Evolutionary conservation across 2,888 invertebrate species (phyloP).

Genomic region (Acrobasis suavella): DNA sequence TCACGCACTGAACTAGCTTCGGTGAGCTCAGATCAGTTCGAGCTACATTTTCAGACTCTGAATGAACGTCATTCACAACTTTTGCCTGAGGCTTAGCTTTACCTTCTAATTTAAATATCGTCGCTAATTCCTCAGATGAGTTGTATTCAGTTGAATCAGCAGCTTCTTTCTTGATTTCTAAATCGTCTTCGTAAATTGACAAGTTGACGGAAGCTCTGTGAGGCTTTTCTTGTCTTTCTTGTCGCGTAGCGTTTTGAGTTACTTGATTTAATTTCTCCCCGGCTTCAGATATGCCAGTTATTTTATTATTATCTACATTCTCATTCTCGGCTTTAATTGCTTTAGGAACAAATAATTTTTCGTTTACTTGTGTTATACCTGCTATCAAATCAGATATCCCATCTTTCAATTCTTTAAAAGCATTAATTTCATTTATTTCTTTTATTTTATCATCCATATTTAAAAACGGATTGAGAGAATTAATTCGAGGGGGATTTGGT

Average conservation of each 20-base stretch:
- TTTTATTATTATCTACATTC: slow-evolving; percentile 39
- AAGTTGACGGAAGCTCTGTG: slow-evolving; percentile 67
- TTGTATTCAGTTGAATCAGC: slow-evolving; percentile 83
- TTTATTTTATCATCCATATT: slow-evolving; percentile 64
- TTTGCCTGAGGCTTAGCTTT: slow-evolving; percentile 42
- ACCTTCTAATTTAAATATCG: slow-evolving; percentile 80
- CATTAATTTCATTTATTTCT: slow-evolving; percentile 73
- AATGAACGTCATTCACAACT: slow-evolving; percentile 41
- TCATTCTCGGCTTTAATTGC: slow-evolving; percentile 41
- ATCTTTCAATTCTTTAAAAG: slow-evolving; percentile 76
- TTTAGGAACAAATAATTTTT: slow-evolving; percentile 68
- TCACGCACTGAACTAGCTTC: slow-evolving; percentile 72
- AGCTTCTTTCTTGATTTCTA: slow-evolving; percentile 65
- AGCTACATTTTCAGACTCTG: slow-evolving; percentile 46
- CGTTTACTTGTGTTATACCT: slow-evolving; percentile 76
- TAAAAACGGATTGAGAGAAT: slow-evolving; percentile 69
- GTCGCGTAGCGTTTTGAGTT: slow-evolving; percentile 47
- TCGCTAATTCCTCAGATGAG: slow-evolving; percentile 85
- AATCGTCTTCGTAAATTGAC: slow-evolving; percentile 73
- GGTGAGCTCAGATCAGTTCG: slow-evolving; percentile 73
- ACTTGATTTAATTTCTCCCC: slow-evolving; percentile 61
- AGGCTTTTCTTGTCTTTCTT: slow-evolving; percentile 48
- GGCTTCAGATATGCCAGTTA: slow-evolving; percentile 58
- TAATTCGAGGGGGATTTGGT: slow-evolving; percentile 43
- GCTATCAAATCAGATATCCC: slow-evolving; percentile 78